Evolutionary conservation across 1,140 invertebrate genomes (phyloP), one percentile per base, ranked within the genome.

Genomic region (Acromyrmex charruanus): DNA sequence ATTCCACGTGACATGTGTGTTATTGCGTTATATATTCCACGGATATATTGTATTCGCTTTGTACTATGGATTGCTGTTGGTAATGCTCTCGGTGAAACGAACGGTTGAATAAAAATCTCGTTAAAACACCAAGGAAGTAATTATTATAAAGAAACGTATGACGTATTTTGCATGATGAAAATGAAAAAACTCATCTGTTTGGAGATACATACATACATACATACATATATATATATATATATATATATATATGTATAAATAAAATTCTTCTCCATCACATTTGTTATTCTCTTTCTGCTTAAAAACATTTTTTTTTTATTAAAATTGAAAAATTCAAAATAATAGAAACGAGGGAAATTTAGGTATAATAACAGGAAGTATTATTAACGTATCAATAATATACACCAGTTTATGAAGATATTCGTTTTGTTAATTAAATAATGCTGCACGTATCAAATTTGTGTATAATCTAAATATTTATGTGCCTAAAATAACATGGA

Each of bases 31-130:
- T 51, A 49, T 69, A 81, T 84, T 81, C 80, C 25, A 21, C 55
- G 28, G 69, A 35, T 84, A 84, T 84, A 84, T 84, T 74, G 69
- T 84, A 84, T 84, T 84, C 80, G 55, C 80, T 84, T 84, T 84
- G 80, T 84, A 44, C 80, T 5, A 2, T 18, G 7, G 69, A 10
- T 49, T 35, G 51, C 25, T 14, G 18, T 71, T 39, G 77, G 53
- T 72, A 39, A 25, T n/a, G 55, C 25, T 61, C 25, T 59, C 44
- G 55, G 68, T 61, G 55, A 49, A 25, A 71, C 79, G 65, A 31
- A 71, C 18, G 39, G 14, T 49, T 55, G 55, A 74, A 84, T 69
- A 61, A 25, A 84, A 61, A 75, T 49, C 69, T 72, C 18, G n/a
- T 61, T 74, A 3, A 61, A 61, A 49, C 18, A 55, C 4, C 28